Conservation (phyloP, 2,888 invertebrate species). For the Heliconius hortense region DNA sequence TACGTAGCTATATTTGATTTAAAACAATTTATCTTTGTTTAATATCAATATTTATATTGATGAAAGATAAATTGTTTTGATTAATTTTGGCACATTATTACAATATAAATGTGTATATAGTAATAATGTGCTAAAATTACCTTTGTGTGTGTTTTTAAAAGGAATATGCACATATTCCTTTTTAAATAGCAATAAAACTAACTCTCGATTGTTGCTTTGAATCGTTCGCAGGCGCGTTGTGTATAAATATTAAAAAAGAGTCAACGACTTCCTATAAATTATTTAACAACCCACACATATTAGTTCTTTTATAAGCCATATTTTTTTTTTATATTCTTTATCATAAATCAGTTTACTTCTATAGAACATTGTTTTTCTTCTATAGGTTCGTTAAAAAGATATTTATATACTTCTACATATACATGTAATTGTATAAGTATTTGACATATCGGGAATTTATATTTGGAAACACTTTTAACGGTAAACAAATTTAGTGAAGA, state of each 20-base stretch:
- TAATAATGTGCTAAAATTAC: no score
- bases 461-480: slow-evolving; percentile 64
- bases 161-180: neutral
- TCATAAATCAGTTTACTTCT: no score
- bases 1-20: no score
- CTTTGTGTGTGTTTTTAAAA: neutral
- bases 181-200: neutral
- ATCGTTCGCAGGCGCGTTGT: neutral
- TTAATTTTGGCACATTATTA: no score
- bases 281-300: neutral
- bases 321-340: neutral
- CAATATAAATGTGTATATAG: no score
- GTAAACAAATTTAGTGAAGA: slow-evolving; percentile 65
- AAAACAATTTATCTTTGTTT: no score
- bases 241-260: neutral
- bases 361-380: neutral
- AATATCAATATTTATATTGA: no score
- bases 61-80: no score
- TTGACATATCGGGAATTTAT: slow-evolving; percentile 48
- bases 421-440: neutral
- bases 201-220: neutral
- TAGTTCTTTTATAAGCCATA: neutral
- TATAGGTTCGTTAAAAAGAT: neutral
- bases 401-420: neutral
- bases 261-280: neutral